These are phyloP conservation scores for Plecturocebus donacophilus DNA, from an alignment of 2,113 vertebrate genomes.

Conservation along the genomic window DNA sequence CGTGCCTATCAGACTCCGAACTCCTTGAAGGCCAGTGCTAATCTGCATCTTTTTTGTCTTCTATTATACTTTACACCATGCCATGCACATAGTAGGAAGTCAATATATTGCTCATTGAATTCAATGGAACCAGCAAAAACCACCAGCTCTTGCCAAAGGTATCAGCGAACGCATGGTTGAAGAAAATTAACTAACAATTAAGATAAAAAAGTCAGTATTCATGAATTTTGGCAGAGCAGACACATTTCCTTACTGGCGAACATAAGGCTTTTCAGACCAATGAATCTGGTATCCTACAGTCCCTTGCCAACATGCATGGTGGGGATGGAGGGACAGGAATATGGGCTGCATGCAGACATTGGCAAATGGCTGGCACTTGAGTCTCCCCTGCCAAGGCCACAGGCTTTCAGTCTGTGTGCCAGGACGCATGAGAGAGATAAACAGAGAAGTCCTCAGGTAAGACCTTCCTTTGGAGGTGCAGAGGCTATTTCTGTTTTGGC, in stretches of 20 bases:
- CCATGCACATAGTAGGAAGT: conserved; percentile 54
- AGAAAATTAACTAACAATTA: conserved; percentile 78
- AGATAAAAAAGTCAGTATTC: conserved; percentile 68
- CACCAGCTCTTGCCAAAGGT: conserved; percentile 49
- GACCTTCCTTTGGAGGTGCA: background rate
- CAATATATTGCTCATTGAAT: background rate
- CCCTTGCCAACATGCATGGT: conserved; percentile 63
- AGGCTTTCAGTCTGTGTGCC: background rate
- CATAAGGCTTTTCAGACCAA: conserved; percentile 74
- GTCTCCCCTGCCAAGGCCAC: background rate
- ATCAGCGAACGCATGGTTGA: conserved; percentile 65
- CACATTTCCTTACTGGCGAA: conserved; percentile 70
- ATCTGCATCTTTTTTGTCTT: background rate
- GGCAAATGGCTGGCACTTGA: conserved; percentile 22
- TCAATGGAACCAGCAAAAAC: conserved; percentile 35
- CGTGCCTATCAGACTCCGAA: background rate
- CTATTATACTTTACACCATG: background rate
- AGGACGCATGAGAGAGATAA: background rate
- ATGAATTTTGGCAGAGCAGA: conserved; percentile 65
- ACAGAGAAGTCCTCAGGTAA: background rate
- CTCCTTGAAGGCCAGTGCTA: background rate
- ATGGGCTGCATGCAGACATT: conserved; percentile 31
- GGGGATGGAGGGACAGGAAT: background rate
- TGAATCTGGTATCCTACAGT: conserved; percentile 61
- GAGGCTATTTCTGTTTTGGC: background rate